Base-by-base conservation (phyloP, 2,797 vertebrate genomes). In the Syncerus caffer region DNA sequence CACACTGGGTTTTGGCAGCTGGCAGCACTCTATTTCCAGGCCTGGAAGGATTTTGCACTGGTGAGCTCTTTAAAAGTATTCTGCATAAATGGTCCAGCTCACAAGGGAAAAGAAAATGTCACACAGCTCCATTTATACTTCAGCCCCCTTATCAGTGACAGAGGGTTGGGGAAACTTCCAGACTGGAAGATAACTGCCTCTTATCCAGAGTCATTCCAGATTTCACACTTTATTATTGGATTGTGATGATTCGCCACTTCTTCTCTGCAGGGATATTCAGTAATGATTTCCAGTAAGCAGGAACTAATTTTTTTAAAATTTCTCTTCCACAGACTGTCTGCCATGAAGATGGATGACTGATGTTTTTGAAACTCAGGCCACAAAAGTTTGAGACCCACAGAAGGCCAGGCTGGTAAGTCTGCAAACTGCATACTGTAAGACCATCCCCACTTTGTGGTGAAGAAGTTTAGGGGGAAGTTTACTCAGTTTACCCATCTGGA, bases 221-320 rank as follows among this genome's bases (percentile, higher is more conserved):
- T 51, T 90, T 78, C 47, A 50, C 6, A 80, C 6, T 67, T 85
- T 38, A 31, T 64, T 60, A 76, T 21, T 86, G 29, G 19, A 57
- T 42, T 45, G 31, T 13, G 19, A 4, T 34, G 11, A 67, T 74
- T 23, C 25, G 7, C 3, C n/a, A 57, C 88, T 55, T 97, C 2
- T 90, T 89, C 74, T 89, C 17, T 57, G 8, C 57, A 57, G 11
- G 50, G 87, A 78, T 5, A 79, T 57, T 97, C 51, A 82, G 34
- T 76, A 93, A 97, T 53, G 10, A 78, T 62, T 89, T 45, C n/a
- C 90, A 57, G 58, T 27, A 84, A 94, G 62, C 7, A 4, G 14
- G 74, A 94, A 93, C 31, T 60, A 93, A 38, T 55, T 83, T 60
- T 88, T 90, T 83, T 11, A 6, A 3, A 21, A 13, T 45, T 78